These are phyloP conservation scores for Glomeris maerens DNA, from an alignment of 1,140 invertebrate species.

Conservation along the genomic window DNA sequence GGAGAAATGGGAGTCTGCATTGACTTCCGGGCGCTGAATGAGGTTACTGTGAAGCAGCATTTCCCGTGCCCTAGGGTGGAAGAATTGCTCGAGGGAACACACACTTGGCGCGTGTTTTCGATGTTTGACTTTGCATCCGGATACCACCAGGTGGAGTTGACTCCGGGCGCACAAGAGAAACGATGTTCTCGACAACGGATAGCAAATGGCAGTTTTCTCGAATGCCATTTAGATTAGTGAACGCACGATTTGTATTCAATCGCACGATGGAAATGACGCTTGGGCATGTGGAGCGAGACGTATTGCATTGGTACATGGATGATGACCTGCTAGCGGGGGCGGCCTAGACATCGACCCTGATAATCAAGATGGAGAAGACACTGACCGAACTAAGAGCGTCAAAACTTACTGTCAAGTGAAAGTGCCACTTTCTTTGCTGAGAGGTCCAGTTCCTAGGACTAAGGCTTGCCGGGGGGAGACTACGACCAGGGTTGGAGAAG, in stretches of 20 bases:
- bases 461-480: not conserved
- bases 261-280: too few relatives aligned
- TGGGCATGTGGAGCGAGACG: not conserved
- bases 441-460: not conserved
- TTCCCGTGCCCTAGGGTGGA: not conserved
- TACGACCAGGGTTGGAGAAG: not conserved
- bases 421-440: not conserved
- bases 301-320: not conserved
- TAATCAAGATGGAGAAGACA: not conserved
- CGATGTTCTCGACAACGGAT: not conserved
- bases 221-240: not conserved
- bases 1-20: not conserved
- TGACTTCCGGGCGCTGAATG: not conserved
- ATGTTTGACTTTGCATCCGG: not conserved
- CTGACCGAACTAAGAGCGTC: not conserved
- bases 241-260: too few relatives aligned
- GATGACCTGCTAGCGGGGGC: not conserved
- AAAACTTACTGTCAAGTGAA: not conserved
- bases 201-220: not conserved
- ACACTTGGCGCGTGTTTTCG: not conserved
- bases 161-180: not conserved
- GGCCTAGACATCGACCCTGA: not conserved
- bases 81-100: not conserved
- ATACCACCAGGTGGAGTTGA: not conserved
- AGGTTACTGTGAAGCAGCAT: not conserved